These are phyloP conservation scores for Aphaenogaster rudis DNA, from an alignment of 1,140 invertebrate species.

Conservation along the genomic window DNA sequence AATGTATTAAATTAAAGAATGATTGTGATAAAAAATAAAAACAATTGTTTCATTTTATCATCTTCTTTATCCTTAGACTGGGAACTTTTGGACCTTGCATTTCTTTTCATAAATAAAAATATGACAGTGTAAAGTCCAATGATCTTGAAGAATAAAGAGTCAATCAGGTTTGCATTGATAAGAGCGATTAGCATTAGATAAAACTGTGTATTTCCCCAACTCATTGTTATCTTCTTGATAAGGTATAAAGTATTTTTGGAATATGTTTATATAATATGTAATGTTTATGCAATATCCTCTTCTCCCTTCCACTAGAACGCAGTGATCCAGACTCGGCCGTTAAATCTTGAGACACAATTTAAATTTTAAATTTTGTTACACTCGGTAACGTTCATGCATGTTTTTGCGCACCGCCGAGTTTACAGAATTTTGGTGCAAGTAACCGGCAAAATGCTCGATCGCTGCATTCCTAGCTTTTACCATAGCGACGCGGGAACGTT, in stretches of 20 bases:
- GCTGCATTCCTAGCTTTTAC: constrained; percentile 22
- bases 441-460: background rate
- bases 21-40: too few species aligned
- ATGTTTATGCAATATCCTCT: background rate
- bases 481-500: constrained; percentile 16
- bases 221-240: background rate
- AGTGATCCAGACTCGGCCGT: background rate
- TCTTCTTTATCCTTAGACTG: too few species aligned
- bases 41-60: too few species aligned
- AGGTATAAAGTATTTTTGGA: background rate
- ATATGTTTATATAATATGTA: background rate
- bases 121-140: background rate
- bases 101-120: background rate
- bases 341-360: background rate
- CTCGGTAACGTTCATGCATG: too few species aligned
- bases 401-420: background rate
- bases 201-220: background rate
- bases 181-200: background rate
- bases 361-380: too few species aligned
- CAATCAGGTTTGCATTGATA: background rate
- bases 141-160: background rate
- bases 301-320: background rate
- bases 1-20: too few species aligned
- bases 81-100: background rate
- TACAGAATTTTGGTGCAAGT: background rate